Percentiles rank a stretch among this genome's conserved stretches.
These are phyloP conservation scores for Pristis pectinata DNA, from an alignment of 2,797 vertebrate species.

Conservation along the genomic window DNA sequence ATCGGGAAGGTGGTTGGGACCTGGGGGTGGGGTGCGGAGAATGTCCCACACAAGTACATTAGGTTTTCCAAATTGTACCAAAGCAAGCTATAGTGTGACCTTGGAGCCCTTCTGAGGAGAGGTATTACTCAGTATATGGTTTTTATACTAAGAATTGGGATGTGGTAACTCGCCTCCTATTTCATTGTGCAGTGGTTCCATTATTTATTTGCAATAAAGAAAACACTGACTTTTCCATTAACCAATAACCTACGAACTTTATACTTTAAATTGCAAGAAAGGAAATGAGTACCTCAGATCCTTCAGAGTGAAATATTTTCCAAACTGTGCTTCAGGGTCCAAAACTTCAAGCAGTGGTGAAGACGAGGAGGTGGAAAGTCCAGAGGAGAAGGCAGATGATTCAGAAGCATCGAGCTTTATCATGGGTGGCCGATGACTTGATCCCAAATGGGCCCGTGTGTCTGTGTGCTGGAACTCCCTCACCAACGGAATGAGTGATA, in stretches of 20 bases:
- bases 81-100: too few species aligned
- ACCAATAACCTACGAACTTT: background rate
- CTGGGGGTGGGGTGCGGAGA: too few species aligned
- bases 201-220: background rate
- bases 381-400: background rate
- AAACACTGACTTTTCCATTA: background rate
- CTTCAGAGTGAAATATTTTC: background rate
- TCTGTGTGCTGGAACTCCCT: background rate
- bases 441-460: background rate
- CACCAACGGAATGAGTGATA: background rate
- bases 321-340: background rate
- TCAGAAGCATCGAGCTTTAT: constrained; percentile 9
- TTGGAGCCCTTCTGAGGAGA: too few species aligned
- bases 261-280: background rate
- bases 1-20: too few species aligned
- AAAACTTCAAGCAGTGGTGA: background rate
- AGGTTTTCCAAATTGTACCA: too few species aligned
- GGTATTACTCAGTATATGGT: too few species aligned
- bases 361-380: background rate
- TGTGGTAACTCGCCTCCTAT: background rate
- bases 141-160: too few species aligned
- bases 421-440: constrained; percentile 21
- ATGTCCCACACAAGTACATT: too few species aligned
- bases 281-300: background rate
- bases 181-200: background rate